Conservation (phyloP, 2,888 invertebrate genomes). For the Cheilosia soror region DNA sequence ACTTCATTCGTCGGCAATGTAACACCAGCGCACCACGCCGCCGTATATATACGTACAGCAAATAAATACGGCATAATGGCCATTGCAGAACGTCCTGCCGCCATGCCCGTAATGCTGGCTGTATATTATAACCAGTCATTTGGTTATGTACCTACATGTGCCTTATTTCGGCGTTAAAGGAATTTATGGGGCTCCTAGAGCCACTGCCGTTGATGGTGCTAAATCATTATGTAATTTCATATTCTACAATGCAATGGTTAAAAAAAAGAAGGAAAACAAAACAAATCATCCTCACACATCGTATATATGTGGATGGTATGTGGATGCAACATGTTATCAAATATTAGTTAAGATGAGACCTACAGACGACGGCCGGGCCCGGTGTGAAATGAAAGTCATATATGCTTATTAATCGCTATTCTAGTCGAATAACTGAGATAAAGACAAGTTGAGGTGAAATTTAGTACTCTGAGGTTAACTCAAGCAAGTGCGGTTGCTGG, state of each 20-base stretch:
- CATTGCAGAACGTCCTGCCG: constrained; percentile 47
- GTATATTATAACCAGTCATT: constrained; percentile 33
- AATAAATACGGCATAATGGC: constrained; percentile 41
- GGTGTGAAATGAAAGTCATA: too few relatives aligned
- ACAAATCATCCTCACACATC: constrained; percentile 34
- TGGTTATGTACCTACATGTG: constrained; percentile 28
- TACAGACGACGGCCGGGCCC: too few relatives aligned
- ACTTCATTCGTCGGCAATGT: constrained; percentile 56
- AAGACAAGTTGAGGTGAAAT: constrained; percentile 36
- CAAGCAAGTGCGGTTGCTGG: background rate
- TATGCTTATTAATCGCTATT: background rate
- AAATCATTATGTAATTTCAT: constrained; percentile 70
- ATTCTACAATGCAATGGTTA: constrained; percentile 50
- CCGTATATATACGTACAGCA: constrained; percentile 27
- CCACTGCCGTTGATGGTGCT: constrained; percentile 57
- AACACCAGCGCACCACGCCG: constrained; percentile 3
- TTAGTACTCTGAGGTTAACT: constrained; percentile 31
- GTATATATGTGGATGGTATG: background rate
- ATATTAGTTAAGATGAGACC: constrained; percentile 3
- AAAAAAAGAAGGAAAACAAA: constrained; percentile 29
- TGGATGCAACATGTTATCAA: constrained; percentile 44
- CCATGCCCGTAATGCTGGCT: constrained; percentile 28
- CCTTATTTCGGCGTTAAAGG: constrained; percentile 55
- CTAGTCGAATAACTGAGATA: constrained; percentile 27
- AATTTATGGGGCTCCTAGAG: constrained; percentile 63